These are phyloP conservation scores for Mobula birostris DNA, from an alignment of 2,113 vertebrate species.

Conservation along the genomic window DNA sequence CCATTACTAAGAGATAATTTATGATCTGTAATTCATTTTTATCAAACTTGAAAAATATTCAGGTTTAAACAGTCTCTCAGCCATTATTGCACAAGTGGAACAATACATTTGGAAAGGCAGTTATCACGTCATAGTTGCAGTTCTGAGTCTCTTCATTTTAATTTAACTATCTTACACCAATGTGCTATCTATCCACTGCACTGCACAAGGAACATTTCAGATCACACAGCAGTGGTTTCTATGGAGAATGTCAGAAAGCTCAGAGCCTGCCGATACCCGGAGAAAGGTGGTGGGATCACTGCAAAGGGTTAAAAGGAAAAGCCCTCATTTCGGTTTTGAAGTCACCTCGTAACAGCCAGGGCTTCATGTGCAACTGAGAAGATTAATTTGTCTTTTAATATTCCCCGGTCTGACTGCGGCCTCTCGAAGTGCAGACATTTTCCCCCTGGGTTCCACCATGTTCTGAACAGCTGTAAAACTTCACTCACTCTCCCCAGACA, in stretches of 20 bases:
- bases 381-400: constrained; percentile 38
- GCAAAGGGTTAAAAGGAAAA: constrained; percentile 27
- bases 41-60: constrained; percentile 25
- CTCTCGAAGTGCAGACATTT: constrained; percentile 43
- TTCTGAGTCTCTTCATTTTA: constrained; percentile 41
- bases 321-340: neutral
- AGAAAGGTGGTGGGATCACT: neutral
- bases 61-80: neutral
- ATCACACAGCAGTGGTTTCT: constrained; percentile 43
- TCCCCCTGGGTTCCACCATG: constrained; percentile 39
- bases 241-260: constrained; percentile 40
- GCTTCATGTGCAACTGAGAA: constrained; percentile 36
- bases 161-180: constrained; percentile 42
- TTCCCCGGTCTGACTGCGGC: constrained; percentile 42
- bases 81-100: neutral
- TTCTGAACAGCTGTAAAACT: constrained; percentile 35
- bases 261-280: constrained; percentile 39
- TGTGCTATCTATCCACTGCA: constrained; percentile 44
- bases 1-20: too few relatives aligned
- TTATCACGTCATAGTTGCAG: neutral
- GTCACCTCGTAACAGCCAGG: constrained; percentile 17
- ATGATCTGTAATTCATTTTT: neutral
- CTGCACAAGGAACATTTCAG: constrained; percentile 39
- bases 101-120: neutral
- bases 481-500: constrained; percentile 41